phyloP scores from a whole-genome alignment of 2,888 invertebrate genomes.

The Lasiommata megera region DNA sequence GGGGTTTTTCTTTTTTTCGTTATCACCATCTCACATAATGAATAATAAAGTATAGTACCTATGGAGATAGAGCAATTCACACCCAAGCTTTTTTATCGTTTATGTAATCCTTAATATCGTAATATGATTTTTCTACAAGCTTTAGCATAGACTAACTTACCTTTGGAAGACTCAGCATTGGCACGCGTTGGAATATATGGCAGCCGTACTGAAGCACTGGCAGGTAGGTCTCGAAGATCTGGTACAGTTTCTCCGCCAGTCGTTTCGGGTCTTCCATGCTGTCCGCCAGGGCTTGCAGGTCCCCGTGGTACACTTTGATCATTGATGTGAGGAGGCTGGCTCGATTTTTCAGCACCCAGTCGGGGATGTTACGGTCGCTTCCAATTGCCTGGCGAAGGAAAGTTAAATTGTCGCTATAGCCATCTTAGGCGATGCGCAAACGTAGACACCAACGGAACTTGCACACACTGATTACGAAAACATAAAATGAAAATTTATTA shows the following conservation, averaged over 20 bases:
- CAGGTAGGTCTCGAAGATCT: constrained; percentile 94
- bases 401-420: too few species aligned
- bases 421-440: too few species aligned
- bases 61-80: too few species aligned
- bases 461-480: too few species aligned
- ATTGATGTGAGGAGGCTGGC: constrained; percentile 88
- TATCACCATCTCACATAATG: too few species aligned
- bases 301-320: constrained; percentile 91
- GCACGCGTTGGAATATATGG: constrained; percentile 91
- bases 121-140: too few species aligned
- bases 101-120: too few species aligned
- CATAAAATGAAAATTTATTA: too few species aligned
- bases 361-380: constrained; percentile 91
- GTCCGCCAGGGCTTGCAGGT: constrained; percentile 86
- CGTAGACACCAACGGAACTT: too few species aligned
- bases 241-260: constrained; percentile 86
- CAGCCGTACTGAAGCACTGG: constrained; percentile 92
- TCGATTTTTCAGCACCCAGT: constrained; percentile 90
- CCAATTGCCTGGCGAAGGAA: constrained; percentile 88
- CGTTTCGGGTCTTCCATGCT: constrained; percentile 78
- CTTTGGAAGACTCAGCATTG: constrained; percentile 90
- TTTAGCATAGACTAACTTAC: constrained; percentile 67
- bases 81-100: too few species aligned
- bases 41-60: too few species aligned
- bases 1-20: too few species aligned